These are phyloP conservation scores for Alosa alosa DNA, from an alignment of 2,113 vertebrate genomes.

Conservation along the genomic window DNA sequence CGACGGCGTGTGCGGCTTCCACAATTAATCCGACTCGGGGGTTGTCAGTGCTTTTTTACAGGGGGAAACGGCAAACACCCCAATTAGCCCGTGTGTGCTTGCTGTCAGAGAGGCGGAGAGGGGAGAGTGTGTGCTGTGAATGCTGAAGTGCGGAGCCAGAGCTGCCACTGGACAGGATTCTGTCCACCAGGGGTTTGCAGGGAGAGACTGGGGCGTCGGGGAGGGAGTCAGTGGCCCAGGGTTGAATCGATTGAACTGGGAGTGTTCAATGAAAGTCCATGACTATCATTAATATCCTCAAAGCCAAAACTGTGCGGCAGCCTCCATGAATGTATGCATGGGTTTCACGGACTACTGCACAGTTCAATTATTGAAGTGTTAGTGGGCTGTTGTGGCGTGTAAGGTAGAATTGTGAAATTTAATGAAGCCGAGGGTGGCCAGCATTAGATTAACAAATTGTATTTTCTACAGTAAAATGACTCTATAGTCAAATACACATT, in stretches of 20 bases:
- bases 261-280: constrained; percentile 19
- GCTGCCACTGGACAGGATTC: not conserved
- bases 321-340: not conserved
- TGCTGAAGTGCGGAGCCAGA: not conserved
- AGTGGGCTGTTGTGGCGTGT: not conserved
- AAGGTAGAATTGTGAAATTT: not conserved
- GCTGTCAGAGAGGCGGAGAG: not conserved
- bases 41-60: not conserved
- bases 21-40: not conserved
- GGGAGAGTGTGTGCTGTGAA: not conserved
- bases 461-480: not conserved
- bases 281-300: constrained; percentile 31
- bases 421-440: not conserved
- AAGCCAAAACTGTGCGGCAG: not conserved
- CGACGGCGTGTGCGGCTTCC: not conserved
- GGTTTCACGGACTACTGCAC: not conserved
- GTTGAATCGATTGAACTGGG: constrained; percentile 24
- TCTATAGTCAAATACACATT: not conserved
- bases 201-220: constrained; percentile 13
- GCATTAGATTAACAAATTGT: not conserved
- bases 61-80: not conserved
- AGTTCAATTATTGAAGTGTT: constrained; percentile 16
- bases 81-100: constrained; percentile 2
- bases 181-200: not conserved
- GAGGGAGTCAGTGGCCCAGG: constrained; percentile 19